These are phyloP conservation scores for Rhamnusium bicolor DNA, from an alignment of 2,888 invertebrate genomes.

Conservation along the genomic window DNA sequence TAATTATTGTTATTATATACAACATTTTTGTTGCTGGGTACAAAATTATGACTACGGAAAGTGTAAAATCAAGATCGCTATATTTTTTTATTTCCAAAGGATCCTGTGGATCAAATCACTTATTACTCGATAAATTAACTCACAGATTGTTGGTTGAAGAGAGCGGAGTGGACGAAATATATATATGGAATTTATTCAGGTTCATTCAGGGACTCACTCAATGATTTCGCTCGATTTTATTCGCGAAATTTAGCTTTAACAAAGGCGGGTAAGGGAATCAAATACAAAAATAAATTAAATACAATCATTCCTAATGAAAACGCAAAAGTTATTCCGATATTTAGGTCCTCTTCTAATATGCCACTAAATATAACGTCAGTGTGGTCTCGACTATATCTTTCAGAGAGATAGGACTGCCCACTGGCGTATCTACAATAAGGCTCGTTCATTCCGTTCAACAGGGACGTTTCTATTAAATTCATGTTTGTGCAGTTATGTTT, in stretches of 20 bases:
- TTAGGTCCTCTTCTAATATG: slow-evolving; percentile 81
- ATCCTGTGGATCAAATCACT: too few species aligned
- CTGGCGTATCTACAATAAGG: slow-evolving; percentile 79
- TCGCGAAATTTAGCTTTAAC: slow-evolving; percentile 92
- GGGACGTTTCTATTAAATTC: slow-evolving; percentile 74
- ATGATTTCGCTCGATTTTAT: too few species aligned
- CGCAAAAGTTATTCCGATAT: slow-evolving; percentile 86
- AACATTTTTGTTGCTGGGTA: too few species aligned
- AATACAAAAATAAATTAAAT: slow-evolving; percentile 88
- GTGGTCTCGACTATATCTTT: slow-evolving; percentile 78
- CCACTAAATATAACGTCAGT: slow-evolving; percentile 75
- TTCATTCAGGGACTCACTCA: too few species aligned
- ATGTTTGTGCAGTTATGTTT: slow-evolving; percentile 75
- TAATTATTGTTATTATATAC: too few species aligned
- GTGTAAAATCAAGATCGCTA: too few species aligned
- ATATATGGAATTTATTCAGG: too few species aligned
- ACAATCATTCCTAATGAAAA: slow-evolving; percentile 87
- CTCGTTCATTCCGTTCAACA: slow-evolving; percentile 70
- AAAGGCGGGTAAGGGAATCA: slow-evolving; percentile 88
- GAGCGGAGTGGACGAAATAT: too few species aligned
- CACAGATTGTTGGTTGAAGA: too few species aligned
- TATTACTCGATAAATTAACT: too few species aligned
- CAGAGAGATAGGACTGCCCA: slow-evolving; percentile 81
- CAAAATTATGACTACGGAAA: too few species aligned
- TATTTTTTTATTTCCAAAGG: too few species aligned